Evolutionary conservation across 2,888 invertebrate species (phyloP), one percentile per base, ranked within the genome.

Genomic region (Heterodera filipjevi): DNA sequence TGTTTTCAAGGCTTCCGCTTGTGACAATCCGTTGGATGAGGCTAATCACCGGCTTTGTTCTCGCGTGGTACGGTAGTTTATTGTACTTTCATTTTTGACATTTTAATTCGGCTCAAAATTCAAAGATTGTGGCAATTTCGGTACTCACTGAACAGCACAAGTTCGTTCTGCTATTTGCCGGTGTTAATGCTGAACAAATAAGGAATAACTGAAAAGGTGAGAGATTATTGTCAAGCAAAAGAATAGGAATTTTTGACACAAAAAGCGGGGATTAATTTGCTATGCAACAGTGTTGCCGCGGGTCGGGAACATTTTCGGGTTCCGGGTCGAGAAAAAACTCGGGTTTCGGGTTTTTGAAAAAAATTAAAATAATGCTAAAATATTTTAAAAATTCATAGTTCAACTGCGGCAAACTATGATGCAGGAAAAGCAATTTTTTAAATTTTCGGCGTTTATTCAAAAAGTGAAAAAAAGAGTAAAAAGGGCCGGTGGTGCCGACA

Each of bases 111-210:
- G 39, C 39, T 10, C 12, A 39, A 39, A 39, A 39, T 39, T 59
- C 27, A 27, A 5, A 59, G 59, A 59, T 49, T 46, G 49, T 75
- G 19, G 39, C 75, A 6, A 82, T 88, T 49, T 86, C 86, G 72
- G 82, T 86, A 12, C 82, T 88, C 71, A 82, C 76, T 5, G 85
- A 88, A 27, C 81, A 82, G 2, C 85, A 89, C 76, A 80, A 88
- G 22, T 88, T 89, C 79, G 81, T 83, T 64, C 85, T 87, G 80
- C 79, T 84, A 16, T 84, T 87, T 5, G 81, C 82, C 46, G 88
- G 87, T 27, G 76, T 85, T 32, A 83, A 82, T 35, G 86, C 87
- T 8, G 84, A 86, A 74, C 85, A 87, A 80, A 80, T 88, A 70
- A 66, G 82, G 35, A 76, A 82, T 12, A 86, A 89, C 76, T n/a